Evolutionary conservation across 1,140 invertebrate species (phyloP), one percentile per base, ranked within the genome.

Genomic region (Trichonephila inaurata): DNA sequence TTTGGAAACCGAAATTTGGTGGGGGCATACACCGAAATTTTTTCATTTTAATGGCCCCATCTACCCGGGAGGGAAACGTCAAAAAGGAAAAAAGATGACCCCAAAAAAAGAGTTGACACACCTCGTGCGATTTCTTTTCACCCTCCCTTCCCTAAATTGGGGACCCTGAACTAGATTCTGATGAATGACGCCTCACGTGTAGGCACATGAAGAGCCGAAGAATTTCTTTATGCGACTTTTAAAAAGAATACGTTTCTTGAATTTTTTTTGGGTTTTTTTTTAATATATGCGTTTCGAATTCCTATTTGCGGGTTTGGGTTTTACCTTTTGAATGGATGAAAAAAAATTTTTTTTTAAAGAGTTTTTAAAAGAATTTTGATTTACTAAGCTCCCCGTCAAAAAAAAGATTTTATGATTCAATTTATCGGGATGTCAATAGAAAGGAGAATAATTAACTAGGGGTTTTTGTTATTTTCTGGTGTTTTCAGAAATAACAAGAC

Each of bases 81-180:
- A 77, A 4, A 24, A 2, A 77, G 12, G 24, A 8, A 69, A 33
- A 24, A 77, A 77, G 28, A 16, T 77, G 24, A 18, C 69, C 14
- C 69, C 16, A 51, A 77, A 33, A 33, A 19, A 33, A 33, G 28
- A 2, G 69, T 1, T 51, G 44, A 2, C 16, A 58, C 44, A 83
- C 81, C 16, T 16, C 69, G 28, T 33, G 24, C 8, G 24, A 8
- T 16, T 77, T 33, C 28, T 77, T 77, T 18, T 77, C 16, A 16
- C 24, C 10, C 28, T 18, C 18, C 16, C 28, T 6, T 24, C n/a
- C 44, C 44, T 83, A 24, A 28, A n/a, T n/a, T n/a, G 8, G 7
- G 7, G 81, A 83, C 81, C 81, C 24, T 83, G 81, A 83, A 51
- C 81, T 58, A 83, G 40, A 83, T 83, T n/a, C 81, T 58, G 7